Base-by-base conservation (phyloP, 1,140 invertebrate species). In the Pseudomyrmex flavicornis region DNA sequence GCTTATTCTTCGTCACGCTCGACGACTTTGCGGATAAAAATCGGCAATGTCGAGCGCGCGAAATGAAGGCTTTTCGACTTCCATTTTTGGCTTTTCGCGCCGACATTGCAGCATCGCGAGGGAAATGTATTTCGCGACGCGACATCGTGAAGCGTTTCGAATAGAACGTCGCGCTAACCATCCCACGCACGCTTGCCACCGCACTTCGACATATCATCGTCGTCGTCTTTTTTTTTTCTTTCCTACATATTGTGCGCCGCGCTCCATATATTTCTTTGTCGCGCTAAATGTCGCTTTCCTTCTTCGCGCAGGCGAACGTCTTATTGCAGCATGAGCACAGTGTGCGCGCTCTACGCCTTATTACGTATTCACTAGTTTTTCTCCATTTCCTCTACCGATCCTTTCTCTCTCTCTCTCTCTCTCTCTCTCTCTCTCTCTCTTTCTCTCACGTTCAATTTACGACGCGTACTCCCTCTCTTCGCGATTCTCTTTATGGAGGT, bases 311-410 rank as follows among this genome's bases (percentile, higher is more conserved):
- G 44, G 13, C 4, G n/a, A 7, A 35, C 35, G 35, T 35, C 35
- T 35, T 35, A 35, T 35, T 35, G 35, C 35, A 5, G 35, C 35
- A 35, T 7, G 35, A 35, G 35, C 35, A 35, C 35, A 35, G 35
- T 35, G 7, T 46, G n/a, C 73, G 72, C 48, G 12, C 63, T 2
- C 63, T 2, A 13, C 22, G 52, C 17, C 66, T 59, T 70, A 50
- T 70, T 70, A 79, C 17, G 54, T 69, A 65, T 77, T 77, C 62
- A 56, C 74, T 13, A 58, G 48, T 77, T 77, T 77, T 52, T 68
- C 68, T 61, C 22, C 12, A 10, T 35, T 20, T 74, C 50, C 48
- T 35, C 17, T 10, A 35, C 22, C 52, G 35, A 35, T 35, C 35
- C 1, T 35, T 35, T 35, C 1, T 35, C 35, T 35, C 35, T 4